Evolutionary conservation across 2,113 vertebrate species (phyloP), one percentile per base, ranked within the genome.

Genomic region (Corythornis vintsioides): DNA sequence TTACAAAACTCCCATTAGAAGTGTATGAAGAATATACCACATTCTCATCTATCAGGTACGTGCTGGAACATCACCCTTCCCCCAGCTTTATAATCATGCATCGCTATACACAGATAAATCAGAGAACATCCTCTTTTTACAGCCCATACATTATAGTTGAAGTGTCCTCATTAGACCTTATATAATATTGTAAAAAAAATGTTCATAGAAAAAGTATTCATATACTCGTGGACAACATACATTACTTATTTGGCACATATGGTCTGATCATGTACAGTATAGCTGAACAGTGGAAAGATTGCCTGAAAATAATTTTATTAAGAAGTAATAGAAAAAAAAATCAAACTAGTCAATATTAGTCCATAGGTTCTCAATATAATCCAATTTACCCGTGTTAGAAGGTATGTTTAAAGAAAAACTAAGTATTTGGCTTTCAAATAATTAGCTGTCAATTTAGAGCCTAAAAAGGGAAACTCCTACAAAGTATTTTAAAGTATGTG

Each of bases 1-100:
- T 97, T 96, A 82, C 24, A 93, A 96, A 98, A 97, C 95, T 98
- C 97, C 89, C 79, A 95, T 92, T 95, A 92, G 74, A 94, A 97
- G 94, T 40, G 7, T 78, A 52, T 59, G 82, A 93, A 89, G 95
- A 95, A 65, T 43, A 83, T 9, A 75, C 8, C 28, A 35, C 11
- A 87, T 43, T 85, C 87, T 89, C 1, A 0, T 64, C 52, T 60
- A 29, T 26, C 67, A 70, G 64, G 13, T 83, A 63, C 11, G 3
- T 67, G 59, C 57, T 55, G 35, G 67, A 84, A 63, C 25, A 61
- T 28, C 3, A 12, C 35, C 50, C 74, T 57, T n/a, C 57, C 29
- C 75, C 57, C 60, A 71, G 29, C 55, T 75, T 73, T 42, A 64
- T 75, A 85, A 76, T 61, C 55, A 40, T 87, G 48, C 83, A 64